Evolutionary conservation across 2,888 invertebrate species (phyloP), one percentile per base, ranked within the genome.

Genomic region (Cryptus viduatorius): DNA sequence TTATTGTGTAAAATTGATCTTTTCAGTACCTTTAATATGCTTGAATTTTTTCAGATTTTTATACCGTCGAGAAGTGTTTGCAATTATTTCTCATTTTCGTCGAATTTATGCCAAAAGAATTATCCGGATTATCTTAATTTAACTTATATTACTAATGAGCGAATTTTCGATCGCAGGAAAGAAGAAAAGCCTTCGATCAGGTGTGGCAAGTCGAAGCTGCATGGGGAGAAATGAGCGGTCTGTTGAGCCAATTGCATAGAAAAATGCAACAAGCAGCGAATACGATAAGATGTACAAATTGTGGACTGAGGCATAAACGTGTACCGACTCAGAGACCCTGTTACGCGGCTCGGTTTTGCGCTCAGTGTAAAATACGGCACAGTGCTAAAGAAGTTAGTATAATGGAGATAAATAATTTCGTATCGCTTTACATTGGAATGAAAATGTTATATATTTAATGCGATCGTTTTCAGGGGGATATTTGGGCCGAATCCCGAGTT

Each of bases 201-300:
- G 96, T 96, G 78, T 94, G 95, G 90, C 97, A 97, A 93, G 97
- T 97, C 83, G 97, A 98, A 94, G 97, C 97, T 89, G 97, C 98
- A 73, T 97, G 97, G 97, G 96, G 97, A 89, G 98, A 98, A 94
- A 95, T 98, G 89, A 97, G 97, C 89, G 97, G 97, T 92, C 95
- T 98, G 89, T 94, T 98, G 83, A 97, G 97, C 16, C 98, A 98
- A 93, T 95, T 98, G 78, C 98, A 98, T 93, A 97, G 98, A 93
- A 98, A 98, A 94, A 98, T 98, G 95, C 98, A 98, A 93, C 98
- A 98, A 94, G 98, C 98, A 48, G 98, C 98, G 83, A 98, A 98
- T 94, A 98, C 98, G 87, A 98, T 99, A 94, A 95, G 98, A 91
- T 99, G 99, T 95, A 98, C 98, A 92, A 98, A 98, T 94, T 99